Base-by-base conservation (phyloP, 30 jellyfish, hydroid and myxozoan species). In the Hydractinia echinata region DNA sequence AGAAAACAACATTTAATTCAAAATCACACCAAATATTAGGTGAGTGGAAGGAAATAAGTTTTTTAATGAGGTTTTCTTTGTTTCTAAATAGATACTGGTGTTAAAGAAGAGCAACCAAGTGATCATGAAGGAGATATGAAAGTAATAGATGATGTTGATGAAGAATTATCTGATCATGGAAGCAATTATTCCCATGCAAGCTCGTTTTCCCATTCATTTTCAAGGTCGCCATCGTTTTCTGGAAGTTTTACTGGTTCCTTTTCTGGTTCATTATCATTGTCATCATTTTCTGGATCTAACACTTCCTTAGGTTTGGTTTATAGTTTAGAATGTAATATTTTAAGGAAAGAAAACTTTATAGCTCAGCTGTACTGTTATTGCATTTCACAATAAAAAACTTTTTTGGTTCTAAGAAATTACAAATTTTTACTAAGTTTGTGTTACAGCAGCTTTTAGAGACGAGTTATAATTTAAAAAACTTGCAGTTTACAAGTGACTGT, bases 71-170 rank as follows among this genome's bases (percentile, higher is more conserved):
- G 30, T 54, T 54, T 51, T 61, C 77, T 58, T 77, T 50, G 53
- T 68, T 82, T 30, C 44, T 30, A 0, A 30, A 30, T 30, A 30
- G 83, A 81, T 51, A 60, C 70, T 52, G 53, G 78, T 8, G 84
- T 81, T 5, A 89, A 89, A 66, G 86, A 80, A 15, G 93, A 85
- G 48, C 81, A 67, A 61, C 74, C 80, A 44, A 79, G 82, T 20
- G 95, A 89, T 54, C 88, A 89, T 78, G 91, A 84, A 68, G 94
- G 73, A 8, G 90, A 85, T 51, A 89, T 89, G 95, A 87, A 89
- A 85, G 97, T 89, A 6, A 82, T 89, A 55, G 97, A 89, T 76
- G 97, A 76, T 77, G 89, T 89, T 54, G 95, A 84, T 53, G 91
- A 82, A 5, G 80, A 82, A 14, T 88, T 79, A 10, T 53, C 87